Evolutionary conservation across 2,113 vertebrate genomes (phyloP).

Genomic region (Eolophus roseicapilla): DNA sequence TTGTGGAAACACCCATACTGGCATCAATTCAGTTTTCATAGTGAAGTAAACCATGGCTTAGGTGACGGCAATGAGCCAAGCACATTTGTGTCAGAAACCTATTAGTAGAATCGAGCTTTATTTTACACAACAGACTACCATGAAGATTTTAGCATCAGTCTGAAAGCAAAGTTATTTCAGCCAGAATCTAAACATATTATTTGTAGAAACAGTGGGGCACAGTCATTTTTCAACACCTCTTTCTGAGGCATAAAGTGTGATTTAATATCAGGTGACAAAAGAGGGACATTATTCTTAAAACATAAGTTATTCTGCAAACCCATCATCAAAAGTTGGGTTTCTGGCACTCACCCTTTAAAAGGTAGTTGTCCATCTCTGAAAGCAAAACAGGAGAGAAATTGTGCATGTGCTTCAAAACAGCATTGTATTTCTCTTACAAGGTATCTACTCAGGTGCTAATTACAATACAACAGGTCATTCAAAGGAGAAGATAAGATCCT

Average conservation of each 20-base stretch:
- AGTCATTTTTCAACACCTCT: neutral
- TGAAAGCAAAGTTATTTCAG: neutral
- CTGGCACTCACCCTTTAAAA: neutral
- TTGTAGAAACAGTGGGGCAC: neutral
- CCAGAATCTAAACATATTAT: neutral
- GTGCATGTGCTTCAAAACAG: neutral
- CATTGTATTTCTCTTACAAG: neutral
- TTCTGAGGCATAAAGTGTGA: neutral
- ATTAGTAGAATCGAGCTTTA: neutral
- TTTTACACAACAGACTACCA: neutral
- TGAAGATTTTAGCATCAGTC: neutral
- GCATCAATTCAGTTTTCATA: neutral
- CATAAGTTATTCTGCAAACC: neutral
- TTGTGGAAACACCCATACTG: neutral
- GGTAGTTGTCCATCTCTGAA: neutral
- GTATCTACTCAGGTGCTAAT: neutral
- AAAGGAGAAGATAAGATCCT: neutral
- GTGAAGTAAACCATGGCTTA: neutral
- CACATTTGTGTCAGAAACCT: neutral
- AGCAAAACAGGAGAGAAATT: neutral
- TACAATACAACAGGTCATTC: neutral
- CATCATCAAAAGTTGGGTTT: neutral
- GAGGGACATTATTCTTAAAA: neutral
- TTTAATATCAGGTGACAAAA: neutral
- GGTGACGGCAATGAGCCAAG: neutral